Evolutionary conservation across 2,888 invertebrate genomes (phyloP).

Genomic region (Icerya purchasi): DNA sequence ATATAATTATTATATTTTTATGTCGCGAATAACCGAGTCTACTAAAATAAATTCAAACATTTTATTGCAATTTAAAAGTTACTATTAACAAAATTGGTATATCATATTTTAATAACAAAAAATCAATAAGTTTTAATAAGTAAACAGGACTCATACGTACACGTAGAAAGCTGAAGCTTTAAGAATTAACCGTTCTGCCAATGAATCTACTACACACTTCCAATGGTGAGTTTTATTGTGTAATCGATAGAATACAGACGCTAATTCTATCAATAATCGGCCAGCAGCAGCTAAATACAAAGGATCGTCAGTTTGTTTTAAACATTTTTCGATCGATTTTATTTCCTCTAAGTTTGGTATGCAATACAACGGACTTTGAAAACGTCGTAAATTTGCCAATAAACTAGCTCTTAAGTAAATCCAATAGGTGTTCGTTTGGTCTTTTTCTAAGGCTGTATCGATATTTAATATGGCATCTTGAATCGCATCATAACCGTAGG

Average conservation of each 20-base stretch:
- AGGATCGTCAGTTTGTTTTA: background rate
- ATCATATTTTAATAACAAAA: no score
- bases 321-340: background rate
- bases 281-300: background rate
- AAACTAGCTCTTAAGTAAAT: background rate
- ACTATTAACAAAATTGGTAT: no score
- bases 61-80: no score
- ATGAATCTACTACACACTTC: no score
- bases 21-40: no score
- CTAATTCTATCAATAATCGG: background rate
- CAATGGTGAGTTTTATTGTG: background rate
- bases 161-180: no score
- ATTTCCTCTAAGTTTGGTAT: background rate
- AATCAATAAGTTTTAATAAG: no score
- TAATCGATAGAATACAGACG: background rate
- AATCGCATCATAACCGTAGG: background rate
- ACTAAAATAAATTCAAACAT: no score
- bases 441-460: background rate
- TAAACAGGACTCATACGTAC: no score
- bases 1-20: no score
- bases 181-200: no score
- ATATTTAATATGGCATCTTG: background rate
- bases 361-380: background rate
- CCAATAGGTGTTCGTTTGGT: background rate
- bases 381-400: background rate